A percentile compares a stretch with the other conserved stretches of the same genome.
These are phyloP conservation scores for Cataglyphis hispanica DNA, from an alignment of 1,140 invertebrate species.

Conservation along the genomic window DNA sequence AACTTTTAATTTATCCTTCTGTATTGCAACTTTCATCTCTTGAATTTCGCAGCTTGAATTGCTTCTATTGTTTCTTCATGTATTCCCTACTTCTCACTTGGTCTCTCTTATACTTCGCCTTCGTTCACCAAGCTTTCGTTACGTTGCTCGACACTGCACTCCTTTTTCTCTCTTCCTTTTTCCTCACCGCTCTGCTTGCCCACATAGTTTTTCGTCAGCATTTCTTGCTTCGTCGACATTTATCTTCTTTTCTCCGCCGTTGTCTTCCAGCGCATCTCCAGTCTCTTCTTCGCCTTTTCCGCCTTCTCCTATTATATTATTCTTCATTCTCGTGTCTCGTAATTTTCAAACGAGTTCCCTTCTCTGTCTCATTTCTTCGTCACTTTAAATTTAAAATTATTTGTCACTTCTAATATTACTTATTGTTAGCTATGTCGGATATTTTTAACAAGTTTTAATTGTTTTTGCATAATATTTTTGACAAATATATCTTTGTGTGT, in stretches of 20 bases:
- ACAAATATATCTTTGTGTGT: not conserved
- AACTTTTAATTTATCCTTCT: constrained; percentile 44
- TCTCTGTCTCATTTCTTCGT: not conserved
- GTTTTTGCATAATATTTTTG: not conserved
- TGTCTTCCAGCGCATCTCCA: constrained; percentile 13
- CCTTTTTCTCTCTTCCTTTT: constrained; percentile 24
- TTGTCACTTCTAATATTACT: constrained; percentile 4
- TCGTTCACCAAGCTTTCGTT: constrained; percentile 20
- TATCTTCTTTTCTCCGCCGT: constrained; percentile 44
- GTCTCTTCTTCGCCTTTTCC: constrained; percentile 38
- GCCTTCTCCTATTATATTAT: constrained; percentile 40
- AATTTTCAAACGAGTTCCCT: constrained; percentile 48
- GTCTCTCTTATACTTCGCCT: not conserved
- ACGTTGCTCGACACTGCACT: constrained; percentile 3
- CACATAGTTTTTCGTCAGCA: constrained; percentile 50
- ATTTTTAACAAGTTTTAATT: constrained; percentile 16
- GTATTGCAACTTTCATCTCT: constrained; percentile 43
- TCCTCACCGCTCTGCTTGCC: constrained; percentile 8
- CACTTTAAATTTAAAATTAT: constrained; percentile 37
- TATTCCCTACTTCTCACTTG: constrained; percentile 17
- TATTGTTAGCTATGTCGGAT: not conserved
- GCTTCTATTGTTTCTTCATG: constrained; percentile 26
- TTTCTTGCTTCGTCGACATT: constrained; percentile 48
- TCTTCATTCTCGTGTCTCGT: constrained; percentile 32
- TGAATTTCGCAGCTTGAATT: not conserved